Conservation (phyloP, 1,140 invertebrate genomes). For the Anoplolepis gracilipes region DNA sequence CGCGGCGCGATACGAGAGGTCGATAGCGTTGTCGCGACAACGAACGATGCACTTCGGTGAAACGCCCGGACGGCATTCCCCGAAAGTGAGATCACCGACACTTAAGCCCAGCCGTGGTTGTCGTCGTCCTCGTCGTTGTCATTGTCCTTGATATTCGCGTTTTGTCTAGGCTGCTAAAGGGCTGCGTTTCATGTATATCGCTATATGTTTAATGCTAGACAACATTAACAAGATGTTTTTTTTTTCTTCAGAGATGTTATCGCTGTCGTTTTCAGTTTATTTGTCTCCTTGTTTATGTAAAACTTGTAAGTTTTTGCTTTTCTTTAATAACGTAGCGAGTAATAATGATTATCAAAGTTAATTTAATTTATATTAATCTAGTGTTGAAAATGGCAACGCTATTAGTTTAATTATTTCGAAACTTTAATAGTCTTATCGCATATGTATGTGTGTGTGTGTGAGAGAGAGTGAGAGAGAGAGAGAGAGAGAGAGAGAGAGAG, state of each 20-base stretch:
- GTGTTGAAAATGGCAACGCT: too few relatives aligned
- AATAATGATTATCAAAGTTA: too few relatives aligned
- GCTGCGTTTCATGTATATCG: neutral
- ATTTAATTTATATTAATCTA: neutral
- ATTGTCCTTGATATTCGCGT: conserved; percentile 47
- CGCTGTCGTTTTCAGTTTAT: too few relatives aligned
- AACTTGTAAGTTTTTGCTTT: too few relatives aligned
- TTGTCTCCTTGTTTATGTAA: too few relatives aligned
- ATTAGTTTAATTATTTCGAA: neutral
- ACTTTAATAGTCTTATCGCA: neutral
- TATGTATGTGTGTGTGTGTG: too few relatives aligned
- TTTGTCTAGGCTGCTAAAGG: conserved; percentile 46
- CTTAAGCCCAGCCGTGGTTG: conserved; percentile 63
- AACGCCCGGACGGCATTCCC: conserved; percentile 83
- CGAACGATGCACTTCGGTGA: conserved; percentile 82
- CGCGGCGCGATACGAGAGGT: conserved; percentile 68
- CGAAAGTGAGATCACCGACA: conserved; percentile 82
- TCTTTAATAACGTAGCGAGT: too few relatives aligned
- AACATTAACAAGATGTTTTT: too few relatives aligned
- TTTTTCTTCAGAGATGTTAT: too few relatives aligned
- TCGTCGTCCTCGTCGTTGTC: neutral
- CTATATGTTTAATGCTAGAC: too few relatives aligned
- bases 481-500: too few relatives aligned
- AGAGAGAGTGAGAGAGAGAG: too few relatives aligned
- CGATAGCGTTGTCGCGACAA: conserved; percentile 75